These are phyloP conservation scores for Drosophila macrothrix DNA, from an alignment of 2,888 invertebrate genomes.

Conservation along the genomic window DNA sequence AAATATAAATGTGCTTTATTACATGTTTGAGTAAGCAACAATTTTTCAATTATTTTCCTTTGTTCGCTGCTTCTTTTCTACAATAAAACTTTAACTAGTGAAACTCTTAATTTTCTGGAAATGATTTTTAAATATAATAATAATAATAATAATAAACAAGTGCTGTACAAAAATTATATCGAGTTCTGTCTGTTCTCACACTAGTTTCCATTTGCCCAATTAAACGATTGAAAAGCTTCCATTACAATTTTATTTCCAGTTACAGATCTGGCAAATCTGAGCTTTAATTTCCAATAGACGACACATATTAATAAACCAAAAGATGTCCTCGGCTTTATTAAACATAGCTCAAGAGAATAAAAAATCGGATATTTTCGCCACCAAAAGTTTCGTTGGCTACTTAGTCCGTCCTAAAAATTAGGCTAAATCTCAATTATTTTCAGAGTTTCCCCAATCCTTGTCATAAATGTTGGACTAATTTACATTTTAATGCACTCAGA, in stretches of 20 bases:
- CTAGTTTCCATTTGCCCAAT: not conserved
- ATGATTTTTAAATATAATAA: not conserved
- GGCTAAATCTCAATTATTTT: not conserved
- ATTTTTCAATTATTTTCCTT: too few relatives aligned
- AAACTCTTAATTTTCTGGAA: not conserved
- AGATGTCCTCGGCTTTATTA: not conserved
- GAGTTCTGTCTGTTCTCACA: not conserved
- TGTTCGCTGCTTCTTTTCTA: too few relatives aligned
- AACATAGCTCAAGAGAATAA: not conserved
- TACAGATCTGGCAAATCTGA: too few relatives aligned
- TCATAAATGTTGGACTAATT: not conserved
- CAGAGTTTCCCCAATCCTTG: not conserved
- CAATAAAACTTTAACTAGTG: too few relatives aligned
- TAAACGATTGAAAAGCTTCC: too few relatives aligned
- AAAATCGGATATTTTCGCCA: too few relatives aligned
- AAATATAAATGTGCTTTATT: too few relatives aligned
- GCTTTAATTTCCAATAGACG: not conserved
- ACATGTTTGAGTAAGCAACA: too few relatives aligned
- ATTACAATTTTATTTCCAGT: too few relatives aligned
- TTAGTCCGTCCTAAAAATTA: not conserved
- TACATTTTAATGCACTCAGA: too few relatives aligned
- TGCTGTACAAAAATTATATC: not conserved
- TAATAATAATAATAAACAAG: not conserved
- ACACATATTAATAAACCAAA: not conserved
- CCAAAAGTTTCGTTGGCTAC: fast-evolving